Conservation (phyloP, 2,113 vertebrate genomes). For the Asarcornis scutulata region DNA sequence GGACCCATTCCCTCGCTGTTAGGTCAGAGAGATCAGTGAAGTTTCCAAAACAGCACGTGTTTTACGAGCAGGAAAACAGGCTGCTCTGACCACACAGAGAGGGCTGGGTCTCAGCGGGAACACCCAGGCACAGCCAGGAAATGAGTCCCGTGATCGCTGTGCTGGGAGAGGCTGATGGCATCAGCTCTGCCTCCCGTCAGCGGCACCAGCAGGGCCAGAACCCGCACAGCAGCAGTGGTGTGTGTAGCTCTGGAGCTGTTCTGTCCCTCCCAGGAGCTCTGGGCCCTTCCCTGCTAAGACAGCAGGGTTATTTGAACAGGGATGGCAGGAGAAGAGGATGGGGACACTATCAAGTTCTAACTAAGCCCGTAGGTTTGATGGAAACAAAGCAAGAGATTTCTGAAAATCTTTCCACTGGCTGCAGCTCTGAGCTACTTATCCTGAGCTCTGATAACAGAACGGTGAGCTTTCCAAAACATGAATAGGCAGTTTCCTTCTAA, state of each 20-base stretch:
- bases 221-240: neutral
- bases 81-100: neutral
- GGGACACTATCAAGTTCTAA: neutral
- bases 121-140: neutral
- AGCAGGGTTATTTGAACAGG: neutral
- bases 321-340: neutral
- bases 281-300: neutral
- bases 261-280: neutral
- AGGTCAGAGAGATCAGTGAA: neutral
- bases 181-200: neutral
- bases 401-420: conserved; percentile 29
- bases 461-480: conserved; percentile 25
- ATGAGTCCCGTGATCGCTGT: neutral
- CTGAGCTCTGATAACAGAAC: conserved; percentile 46
- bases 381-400: conserved; percentile 52
- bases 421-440: conserved; percentile 66
- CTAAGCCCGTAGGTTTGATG: conserved; percentile 34
- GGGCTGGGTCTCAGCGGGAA: neutral
- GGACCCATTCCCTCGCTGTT: neutral
- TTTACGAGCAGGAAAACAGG: neutral
- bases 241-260: neutral
- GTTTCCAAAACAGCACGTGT: conserved; percentile 50
- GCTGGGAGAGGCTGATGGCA: neutral
- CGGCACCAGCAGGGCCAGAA: neutral
- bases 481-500: conserved; percentile 52